Evolutionary conservation across 2,797 vertebrate genomes (phyloP).

Genomic region (Pseudochirops cupreus): DNA sequence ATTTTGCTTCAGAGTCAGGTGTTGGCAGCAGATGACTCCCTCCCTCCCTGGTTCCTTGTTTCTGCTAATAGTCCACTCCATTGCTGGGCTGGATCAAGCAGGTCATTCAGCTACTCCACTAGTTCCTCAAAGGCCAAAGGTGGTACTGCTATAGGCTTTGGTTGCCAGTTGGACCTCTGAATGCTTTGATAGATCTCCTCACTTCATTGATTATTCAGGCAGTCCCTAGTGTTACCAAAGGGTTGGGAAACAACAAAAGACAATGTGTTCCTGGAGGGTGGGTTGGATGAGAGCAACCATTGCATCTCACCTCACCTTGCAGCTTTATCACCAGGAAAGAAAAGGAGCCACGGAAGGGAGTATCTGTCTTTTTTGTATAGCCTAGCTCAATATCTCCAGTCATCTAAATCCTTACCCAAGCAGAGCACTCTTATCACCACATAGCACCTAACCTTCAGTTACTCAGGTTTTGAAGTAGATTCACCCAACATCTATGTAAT

Average conservation of each 20-base stretch:
- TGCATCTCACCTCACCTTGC: neutral
- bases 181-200: too few species aligned
- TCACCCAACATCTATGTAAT: neutral
- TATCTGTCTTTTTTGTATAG: too few species aligned
- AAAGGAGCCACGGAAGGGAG: neutral
- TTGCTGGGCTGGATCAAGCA: neutral
- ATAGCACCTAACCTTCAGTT: neutral
- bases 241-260: neutral
- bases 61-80: neutral
- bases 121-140: too few species aligned
- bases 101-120: too few species aligned
- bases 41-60: neutral
- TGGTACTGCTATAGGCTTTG: too few species aligned
- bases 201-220: neutral
- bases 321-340: too few species aligned
- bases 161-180: too few species aligned
- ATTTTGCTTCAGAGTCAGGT: neutral
- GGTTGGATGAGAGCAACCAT: neutral
- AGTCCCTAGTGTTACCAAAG: neutral
- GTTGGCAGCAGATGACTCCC: neutral
- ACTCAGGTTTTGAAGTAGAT: too few species aligned
- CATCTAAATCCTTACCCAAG: neutral
- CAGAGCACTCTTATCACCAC: neutral
- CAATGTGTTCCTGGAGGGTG: neutral
- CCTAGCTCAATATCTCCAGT: neutral